Evolutionary conservation across 2,797 vertebrate species (phyloP), one percentile per base, ranked within the genome.

Genomic region (Phrynocephalus vlangalii): DNA sequence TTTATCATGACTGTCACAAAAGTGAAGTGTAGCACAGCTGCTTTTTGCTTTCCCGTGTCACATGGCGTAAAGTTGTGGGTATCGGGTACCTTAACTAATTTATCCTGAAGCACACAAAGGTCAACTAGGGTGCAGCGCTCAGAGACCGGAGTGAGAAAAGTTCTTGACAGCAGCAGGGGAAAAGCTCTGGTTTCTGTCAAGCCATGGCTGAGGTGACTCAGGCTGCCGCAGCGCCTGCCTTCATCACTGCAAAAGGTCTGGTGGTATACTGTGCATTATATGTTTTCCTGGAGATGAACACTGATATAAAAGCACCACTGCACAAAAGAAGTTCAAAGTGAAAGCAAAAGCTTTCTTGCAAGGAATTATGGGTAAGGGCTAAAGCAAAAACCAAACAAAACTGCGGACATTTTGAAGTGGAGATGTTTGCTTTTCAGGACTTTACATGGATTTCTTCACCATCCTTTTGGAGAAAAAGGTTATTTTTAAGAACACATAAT

Each of bases 151-250:
- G 87, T 84, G 70, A 84, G 78, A 84, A 75, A 80, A 84, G 56
- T 80, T 80, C 82, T 84, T 88, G 83, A 88, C 83, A 88, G 60
- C 68, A 50, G 77, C 56, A 75, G 60, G 82, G 52, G 1, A 13
- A 56, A 66, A 18, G 44, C 44, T 87, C 86, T 85, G 87, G 83
- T 88, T 85, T 83, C 81, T 75, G 44, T 88, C 77, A 82, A 81
- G 38, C 86, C 56, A 20, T 80, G 67, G n/a, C 26, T 56, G 77
- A 56, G 70, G 60, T 66, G 67, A 67, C 38, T 11, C 8, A 38
- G 60, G 22, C 60, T 80, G 78, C 38, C 28, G 11, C 7, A 63
- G 70, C 26, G 30, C 52, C 11, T 87, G 71, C 6, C 33, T 75
- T 75, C 71, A 67, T 11, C 2, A 50, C 38, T 22, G 63, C 44